These are phyloP conservation scores for Gortyna flavago DNA, from an alignment of 2,888 invertebrate species.

Conservation along the genomic window DNA sequence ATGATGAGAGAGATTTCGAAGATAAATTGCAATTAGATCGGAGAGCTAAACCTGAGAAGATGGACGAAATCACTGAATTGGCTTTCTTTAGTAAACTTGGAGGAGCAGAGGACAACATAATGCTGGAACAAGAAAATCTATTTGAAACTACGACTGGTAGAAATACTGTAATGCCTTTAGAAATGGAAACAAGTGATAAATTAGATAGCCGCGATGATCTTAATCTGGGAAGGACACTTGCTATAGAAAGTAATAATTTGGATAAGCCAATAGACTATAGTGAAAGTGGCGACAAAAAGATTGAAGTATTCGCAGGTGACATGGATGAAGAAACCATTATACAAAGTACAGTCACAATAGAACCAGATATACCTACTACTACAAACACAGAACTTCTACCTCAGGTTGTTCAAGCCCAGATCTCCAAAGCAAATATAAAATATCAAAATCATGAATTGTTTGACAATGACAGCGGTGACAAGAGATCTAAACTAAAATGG, in stretches of 20 bases:
- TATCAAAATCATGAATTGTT: constrained; percentile 24
- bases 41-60: constrained; percentile 31
- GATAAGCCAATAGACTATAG: constrained; percentile 5
- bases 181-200: constrained; percentile 30
- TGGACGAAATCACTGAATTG: constrained; percentile 36
- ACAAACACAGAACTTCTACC: constrained; percentile 8
- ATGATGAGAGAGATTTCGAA: constrained; percentile 56
- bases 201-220: constrained; percentile 4
- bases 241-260: constrained; percentile 19
- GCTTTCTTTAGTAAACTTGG: constrained; percentile 24
- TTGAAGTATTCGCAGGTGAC: constrained; percentile 67
- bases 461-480: constrained; percentile 37
- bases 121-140: constrained; percentile 17
- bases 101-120: constrained; percentile 7
- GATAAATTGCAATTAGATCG: constrained; percentile 64
- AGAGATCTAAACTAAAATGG: constrained; percentile 68
- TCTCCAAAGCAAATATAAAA: constrained; percentile 30
- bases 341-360: constrained; percentile 11
- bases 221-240: constrained; percentile 8
- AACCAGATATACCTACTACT: constrained; percentile 19
- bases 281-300: constrained; percentile 46
- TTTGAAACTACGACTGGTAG: constrained; percentile 25
- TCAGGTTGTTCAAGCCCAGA: neutral
- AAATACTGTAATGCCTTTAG: constrained; percentile 19
- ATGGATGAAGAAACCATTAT: constrained; percentile 60